Base-by-base conservation (phyloP, 2,113 vertebrate genomes). In the Rhizomys pruinosus region DNA sequence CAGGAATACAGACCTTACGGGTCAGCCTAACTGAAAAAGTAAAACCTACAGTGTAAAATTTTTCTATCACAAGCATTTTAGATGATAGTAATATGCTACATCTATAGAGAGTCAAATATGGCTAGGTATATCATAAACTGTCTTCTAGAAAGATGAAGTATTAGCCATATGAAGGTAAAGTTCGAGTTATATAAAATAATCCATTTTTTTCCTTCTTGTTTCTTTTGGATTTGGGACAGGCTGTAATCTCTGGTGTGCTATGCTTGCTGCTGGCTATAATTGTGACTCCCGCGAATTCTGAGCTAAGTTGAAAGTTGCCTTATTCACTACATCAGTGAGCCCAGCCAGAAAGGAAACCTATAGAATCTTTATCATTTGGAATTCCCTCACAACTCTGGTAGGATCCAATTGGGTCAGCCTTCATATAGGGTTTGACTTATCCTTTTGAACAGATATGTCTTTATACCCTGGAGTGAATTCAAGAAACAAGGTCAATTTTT, bases 381-480 rank as follows among this genome's bases (percentile, higher is more conserved):
- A 98, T 97, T 97, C 96, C 95, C 92, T 98, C 93, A 97, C 81
- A 97, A 97, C 96, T 96, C 87, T 97, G 72, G 74, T 94, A 94
- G 97, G 97, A 96, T 97, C 88, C 95, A 97, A 96, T 32, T 96
- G 96, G 97, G 98, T 97, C 95, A 97, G 97, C 94, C 96, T 97
- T 95, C 94, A 95, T 1, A 6, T 1, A 23, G 69, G 96, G 91
- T 92, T 96, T 84, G 97, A 97, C 87, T 95, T 61, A 57, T 69
- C 69, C 97, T 79, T 96, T 96, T 91, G 90, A 97, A 95, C 78
- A 96, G 88, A 96, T 85, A 93, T 29, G 90, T 96, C 95, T 97
- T 95, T 95, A 86, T 96, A 95, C 93, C 93, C 94, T 96, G 95
- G 94, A 98, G 90, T 72, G 90, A 74, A 55, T 97, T 89, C 79